Evolutionary conservation across 2,113 vertebrate species (phyloP).

Genomic region (Hystrix brachyura): DNA sequence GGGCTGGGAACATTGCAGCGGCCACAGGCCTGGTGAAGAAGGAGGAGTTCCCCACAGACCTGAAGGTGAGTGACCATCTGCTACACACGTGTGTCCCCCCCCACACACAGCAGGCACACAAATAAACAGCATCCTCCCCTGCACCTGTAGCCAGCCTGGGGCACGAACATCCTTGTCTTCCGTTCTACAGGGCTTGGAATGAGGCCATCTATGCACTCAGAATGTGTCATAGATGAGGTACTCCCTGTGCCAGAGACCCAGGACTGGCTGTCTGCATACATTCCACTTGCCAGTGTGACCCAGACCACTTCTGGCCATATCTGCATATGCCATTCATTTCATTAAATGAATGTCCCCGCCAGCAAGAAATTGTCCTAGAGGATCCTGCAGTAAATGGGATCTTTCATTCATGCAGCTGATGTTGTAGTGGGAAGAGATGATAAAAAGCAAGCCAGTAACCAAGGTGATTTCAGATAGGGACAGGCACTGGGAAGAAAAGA

Average conservation of each 20-base stretch:
- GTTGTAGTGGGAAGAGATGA: neutral
- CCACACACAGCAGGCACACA: neutral
- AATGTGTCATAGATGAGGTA: neutral
- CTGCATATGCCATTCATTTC: neutral
- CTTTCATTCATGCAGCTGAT: neutral
- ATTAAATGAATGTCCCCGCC: neutral
- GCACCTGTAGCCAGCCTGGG: neutral
- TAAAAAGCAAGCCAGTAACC: neutral
- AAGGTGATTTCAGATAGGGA: neutral
- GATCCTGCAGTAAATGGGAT: neutral
- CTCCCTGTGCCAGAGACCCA: conserved; percentile 15
- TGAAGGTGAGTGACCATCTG: conserved; percentile 91
- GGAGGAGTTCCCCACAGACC: conserved; percentile 96
- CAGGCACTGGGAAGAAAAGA: neutral
- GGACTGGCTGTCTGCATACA: neutral
- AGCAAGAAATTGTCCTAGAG: neutral
- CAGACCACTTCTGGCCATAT: neutral
- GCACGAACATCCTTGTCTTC: neutral
- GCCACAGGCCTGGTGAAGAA: conserved; percentile 97
- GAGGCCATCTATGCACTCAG: neutral
- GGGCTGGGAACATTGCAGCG: conserved; percentile 95
- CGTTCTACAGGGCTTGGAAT: neutral
- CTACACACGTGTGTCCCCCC: fast-evolving
- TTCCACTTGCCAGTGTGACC: neutral
- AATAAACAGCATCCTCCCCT: neutral